phyloP scores from a whole-genome alignment of 53 echinoderm and acorn worm species.

The Pentamera pediparva region DNA sequence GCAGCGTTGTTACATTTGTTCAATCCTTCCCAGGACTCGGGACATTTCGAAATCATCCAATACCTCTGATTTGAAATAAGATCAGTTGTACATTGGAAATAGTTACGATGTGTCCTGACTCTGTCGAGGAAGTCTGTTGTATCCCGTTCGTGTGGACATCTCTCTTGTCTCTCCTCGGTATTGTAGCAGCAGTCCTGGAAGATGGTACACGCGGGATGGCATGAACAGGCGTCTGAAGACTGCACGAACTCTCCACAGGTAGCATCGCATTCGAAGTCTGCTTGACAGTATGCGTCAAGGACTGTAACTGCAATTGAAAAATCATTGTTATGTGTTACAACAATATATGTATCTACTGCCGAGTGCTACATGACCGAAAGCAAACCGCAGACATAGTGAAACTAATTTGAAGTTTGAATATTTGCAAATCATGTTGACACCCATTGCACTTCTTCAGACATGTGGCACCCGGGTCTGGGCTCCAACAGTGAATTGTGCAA shows the following conservation, averaged over 20 bases:
- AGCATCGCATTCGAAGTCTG: not conserved
- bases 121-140: not conserved
- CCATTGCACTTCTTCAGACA: too few species aligned
- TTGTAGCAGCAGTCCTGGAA: too few species aligned
- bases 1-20: not conserved
- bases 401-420: too few species aligned
- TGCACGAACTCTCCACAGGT: not conserved
- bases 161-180: not conserved
- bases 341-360: too few species aligned
- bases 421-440: too few species aligned
- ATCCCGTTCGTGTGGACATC: not conserved
- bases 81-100: not conserved
- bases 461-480: too few species aligned
- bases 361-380: too few species aligned
- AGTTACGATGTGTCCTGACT: not conserved
- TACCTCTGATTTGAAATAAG: not conserved
- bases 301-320: not conserved
- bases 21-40: not conserved
- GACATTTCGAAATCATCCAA: slow-evolving; percentile 3
- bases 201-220: not conserved
- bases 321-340: too few species aligned
- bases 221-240: not conserved
- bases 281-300: not conserved
- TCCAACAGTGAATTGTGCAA: too few species aligned
- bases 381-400: too few species aligned